Percentiles rank a stretch among this genome's conserved stretches.
Conservation (phyloP, 2,797 vertebrate genomes). For the Melanogrammus aeglefinus region DNA sequence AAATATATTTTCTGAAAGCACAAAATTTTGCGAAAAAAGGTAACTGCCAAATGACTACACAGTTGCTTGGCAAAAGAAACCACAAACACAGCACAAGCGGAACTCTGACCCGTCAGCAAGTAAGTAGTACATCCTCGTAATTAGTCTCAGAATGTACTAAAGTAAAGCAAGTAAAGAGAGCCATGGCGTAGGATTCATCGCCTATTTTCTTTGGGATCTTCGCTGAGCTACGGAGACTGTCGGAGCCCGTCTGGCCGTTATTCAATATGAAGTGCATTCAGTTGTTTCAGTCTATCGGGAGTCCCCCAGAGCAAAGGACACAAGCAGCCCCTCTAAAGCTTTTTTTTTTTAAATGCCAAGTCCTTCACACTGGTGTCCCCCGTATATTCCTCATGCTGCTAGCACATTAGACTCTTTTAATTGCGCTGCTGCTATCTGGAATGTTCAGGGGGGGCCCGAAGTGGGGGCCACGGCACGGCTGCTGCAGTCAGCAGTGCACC, state of each 20-base stretch:
- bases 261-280: slow-evolving; percentile 43
- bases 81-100: background rate
- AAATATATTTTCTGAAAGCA: no score
- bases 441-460: slow-evolving; percentile 26
- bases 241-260: slow-evolving; percentile 36
- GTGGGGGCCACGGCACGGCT: slow-evolving; percentile 12
- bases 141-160: background rate
- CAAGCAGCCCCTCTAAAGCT: slow-evolving; percentile 23
- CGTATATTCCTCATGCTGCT: slow-evolving; percentile 46
- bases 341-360: slow-evolving; percentile 26
- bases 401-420: slow-evolving; percentile 59
- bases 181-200: background rate
- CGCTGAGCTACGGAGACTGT: slow-evolving; percentile 43
- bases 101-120: background rate
- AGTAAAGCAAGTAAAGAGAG: background rate
- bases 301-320: slow-evolving; percentile 14
- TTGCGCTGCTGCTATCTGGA: slow-evolving; percentile 54
- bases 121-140: background rate
- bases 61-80: background rate
- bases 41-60: background rate
- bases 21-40: background rate
- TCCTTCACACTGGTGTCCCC: slow-evolving; percentile 36
- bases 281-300: slow-evolving; percentile 29
- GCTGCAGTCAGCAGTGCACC: slow-evolving; percentile 57
- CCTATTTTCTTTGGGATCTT: slow-evolving; percentile 33